Percentiles rank a stretch among this genome's conserved stretches.
These are phyloP conservation scores for Sebastolobus altivelis DNA, from an alignment of 2,797 vertebrate species.

Conservation along the genomic window DNA sequence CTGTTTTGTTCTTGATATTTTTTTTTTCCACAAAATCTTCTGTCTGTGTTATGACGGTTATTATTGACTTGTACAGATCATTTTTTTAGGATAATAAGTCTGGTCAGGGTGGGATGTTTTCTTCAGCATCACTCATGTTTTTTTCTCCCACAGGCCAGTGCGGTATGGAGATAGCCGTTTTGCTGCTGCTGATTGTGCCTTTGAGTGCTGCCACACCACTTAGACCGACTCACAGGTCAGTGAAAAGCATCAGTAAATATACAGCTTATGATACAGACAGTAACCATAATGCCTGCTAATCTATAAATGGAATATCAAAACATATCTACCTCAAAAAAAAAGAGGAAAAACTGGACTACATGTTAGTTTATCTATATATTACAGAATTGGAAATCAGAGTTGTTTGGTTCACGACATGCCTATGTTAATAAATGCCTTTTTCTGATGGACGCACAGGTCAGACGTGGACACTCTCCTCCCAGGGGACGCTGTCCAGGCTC, in stretches of 20 bases:
- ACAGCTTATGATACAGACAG: background rate
- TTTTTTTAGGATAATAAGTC: background rate
- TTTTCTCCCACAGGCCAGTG: conserved; percentile 57
- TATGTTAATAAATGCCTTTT: conserved; percentile 12
- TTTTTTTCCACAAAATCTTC: background rate
- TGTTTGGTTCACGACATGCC: background rate
- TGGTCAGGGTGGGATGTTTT: background rate
- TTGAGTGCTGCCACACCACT: conserved; percentile 71
- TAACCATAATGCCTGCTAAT: background rate
- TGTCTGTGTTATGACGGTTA: background rate
- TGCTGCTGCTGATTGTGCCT: conserved; percentile 78
- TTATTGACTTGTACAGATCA: background rate
- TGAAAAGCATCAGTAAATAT: conserved; percentile 12
- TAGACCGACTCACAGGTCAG: conserved; percentile 67
- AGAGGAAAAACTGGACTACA: background rate
- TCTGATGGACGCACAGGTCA: conserved; percentile 61
- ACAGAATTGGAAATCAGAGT: background rate
- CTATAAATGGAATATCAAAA: background rate
- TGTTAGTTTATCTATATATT: background rate
- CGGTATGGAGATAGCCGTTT: conserved; percentile 80
- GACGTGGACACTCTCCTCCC: conserved; percentile 42
- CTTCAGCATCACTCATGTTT: background rate
- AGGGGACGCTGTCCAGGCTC: conserved; percentile 34
- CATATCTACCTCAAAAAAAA: background rate
- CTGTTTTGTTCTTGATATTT: background rate